Evolutionary conservation across 2,113 vertebrate genomes (phyloP), one percentile per base, ranked within the genome.

Genomic region (Hystrix cristata): DNA sequence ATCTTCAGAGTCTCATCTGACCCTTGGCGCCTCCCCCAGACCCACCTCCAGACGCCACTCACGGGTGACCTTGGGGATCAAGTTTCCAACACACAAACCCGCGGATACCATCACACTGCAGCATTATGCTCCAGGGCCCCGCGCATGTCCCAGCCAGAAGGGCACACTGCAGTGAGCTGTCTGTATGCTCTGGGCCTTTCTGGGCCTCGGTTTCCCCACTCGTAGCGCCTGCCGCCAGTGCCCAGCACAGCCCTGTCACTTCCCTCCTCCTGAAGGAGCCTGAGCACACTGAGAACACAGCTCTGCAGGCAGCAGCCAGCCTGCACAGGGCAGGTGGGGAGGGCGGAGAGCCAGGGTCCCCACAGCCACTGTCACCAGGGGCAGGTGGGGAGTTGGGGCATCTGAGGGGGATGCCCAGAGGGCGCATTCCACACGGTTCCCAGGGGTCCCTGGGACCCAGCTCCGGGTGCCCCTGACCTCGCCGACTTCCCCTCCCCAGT

Each of bases 261-360:
- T 57, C 51, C 55, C 29, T 34, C 38, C 31, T 10, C 62, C 9
- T 0, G 1, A 15, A 15, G 5, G 0, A n/a, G 5, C 31, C 83
- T 72, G 55, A 31, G 65, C 3, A 1, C 3, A 1, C 90, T 15
- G 51, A 19, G 86, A 12, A 11, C 0, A 4, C 27, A 31, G 11
- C 1, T 9, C 19, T 10, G 29, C 31, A 25, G n/a, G 51, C 4
- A 16, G 74, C 31, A 46, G 38, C 25, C 3, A 2, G 48, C 10
- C 72, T 38, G 23, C 46, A 18, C 78, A 2, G 7, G 67, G 6
- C 16, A 1, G 19, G 21, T 18, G n/a, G 76, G 5, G 31, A 10
- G 69, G 38, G 29, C 8, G 1, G 53, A 57, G 18, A 57, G 4
- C 51, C 65, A 19, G 9, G 10, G 43, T 13, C 53, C n/a, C 34